These are phyloP conservation scores for Oreotragus oreotragus DNA, from an alignment of 2,113 vertebrate genomes.

Conservation along the genomic window DNA sequence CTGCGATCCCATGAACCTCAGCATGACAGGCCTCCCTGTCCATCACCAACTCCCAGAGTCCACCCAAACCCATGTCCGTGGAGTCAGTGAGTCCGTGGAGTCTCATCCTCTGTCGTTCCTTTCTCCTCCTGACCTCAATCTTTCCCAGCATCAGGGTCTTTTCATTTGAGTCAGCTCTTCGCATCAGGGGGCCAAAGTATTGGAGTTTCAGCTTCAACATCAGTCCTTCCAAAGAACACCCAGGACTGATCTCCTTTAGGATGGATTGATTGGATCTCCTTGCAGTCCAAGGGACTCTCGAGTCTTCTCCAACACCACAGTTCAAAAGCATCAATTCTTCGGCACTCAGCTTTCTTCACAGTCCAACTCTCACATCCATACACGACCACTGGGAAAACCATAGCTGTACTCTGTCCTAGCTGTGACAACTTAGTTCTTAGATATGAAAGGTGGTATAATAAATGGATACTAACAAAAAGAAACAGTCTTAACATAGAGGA, in stretches of 20 bases:
- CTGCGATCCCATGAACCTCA: fast-evolving
- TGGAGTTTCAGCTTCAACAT: neutral
- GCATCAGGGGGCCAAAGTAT: neutral
- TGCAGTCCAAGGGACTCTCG: too few species aligned
- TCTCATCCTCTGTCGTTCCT: neutral
- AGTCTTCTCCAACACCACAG: too few species aligned
- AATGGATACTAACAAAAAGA: neutral
- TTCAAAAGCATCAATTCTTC: too few species aligned
- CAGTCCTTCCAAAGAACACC: too few species aligned
- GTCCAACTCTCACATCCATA: too few species aligned
- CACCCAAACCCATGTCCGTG: fast-evolving
- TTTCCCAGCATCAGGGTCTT: neutral
- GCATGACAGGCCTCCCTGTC: neutral
- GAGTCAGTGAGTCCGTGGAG: fast-evolving
- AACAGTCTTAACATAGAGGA: neutral
- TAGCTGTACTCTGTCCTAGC: too few species aligned
- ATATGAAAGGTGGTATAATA: fast-evolving
- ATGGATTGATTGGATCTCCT: too few species aligned
- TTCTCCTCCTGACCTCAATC: neutral
- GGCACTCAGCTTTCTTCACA: fast-evolving
- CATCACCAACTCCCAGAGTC: fast-evolving
- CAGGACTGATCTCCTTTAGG: too few species aligned
- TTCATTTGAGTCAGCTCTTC: neutral
- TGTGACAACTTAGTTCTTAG: neutral
- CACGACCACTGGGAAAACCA: too few species aligned